Base-by-base conservation (phyloP, 2,797 vertebrate genomes). In the Sebastes taczanowskii region DNA sequence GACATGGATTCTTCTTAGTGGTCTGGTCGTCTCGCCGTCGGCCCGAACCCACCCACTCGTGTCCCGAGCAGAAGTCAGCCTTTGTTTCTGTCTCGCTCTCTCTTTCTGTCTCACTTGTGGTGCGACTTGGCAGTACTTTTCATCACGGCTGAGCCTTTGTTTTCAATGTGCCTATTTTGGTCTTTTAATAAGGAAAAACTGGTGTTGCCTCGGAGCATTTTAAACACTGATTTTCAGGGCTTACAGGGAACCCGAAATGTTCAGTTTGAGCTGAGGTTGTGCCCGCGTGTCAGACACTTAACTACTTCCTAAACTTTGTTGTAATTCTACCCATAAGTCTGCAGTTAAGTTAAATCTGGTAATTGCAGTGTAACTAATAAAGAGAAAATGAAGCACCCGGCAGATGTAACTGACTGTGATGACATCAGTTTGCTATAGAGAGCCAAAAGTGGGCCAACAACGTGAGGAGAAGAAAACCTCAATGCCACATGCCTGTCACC, bases 11-110 rank as follows among this genome's bases (percentile, higher is more conserved):
- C 78, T 92, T 91, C 77, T 84, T 86, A 16, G 81, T 84, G 81
- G 90, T 89, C 91, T 91, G 88, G 79, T 91, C 11, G 92, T 92
- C 92, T 94, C 86, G 84, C 89, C 90, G 74, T 89, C 84, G 86
- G 89, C 20, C 88, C 38, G 10, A 88, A 86, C 88, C 90, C 88
- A 86, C 94, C 94, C 93, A 88, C 93, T 93, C 60, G 16, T 80
- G 85, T 93, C 91, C 91, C 71, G 61, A 88, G 82, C 87, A 91
- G 85, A 87, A 94, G 86, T 90, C 92, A 83, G 91, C 77, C 86
- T 90, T 89, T 89, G 90, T 92, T 82, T 92, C 80, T 78, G 49
- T 87, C 76, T 75, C 58, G 66, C 29, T 55, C 25, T 68, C 20
- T 63, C 68, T 70, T 20, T 80, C 74, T 75, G 77, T 88, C 83